Conservation (phyloP, 2,797 vertebrate genomes). For the Pseudocheirus occidentalis region DNA sequence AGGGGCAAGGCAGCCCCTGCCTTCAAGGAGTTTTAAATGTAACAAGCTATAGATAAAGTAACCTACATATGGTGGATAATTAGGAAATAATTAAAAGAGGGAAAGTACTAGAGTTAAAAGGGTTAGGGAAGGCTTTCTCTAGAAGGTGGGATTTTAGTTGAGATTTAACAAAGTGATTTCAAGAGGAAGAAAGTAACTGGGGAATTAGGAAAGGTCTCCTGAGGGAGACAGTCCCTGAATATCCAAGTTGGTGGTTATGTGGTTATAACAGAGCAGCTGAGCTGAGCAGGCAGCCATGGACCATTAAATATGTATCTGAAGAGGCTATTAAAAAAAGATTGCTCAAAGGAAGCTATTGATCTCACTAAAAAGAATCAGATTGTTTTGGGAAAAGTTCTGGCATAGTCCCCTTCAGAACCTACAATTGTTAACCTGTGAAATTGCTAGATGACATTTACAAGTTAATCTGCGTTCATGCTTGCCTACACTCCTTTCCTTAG, state of each 20-base stretch:
- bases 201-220: neutral
- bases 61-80: neutral
- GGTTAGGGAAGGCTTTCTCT: neutral
- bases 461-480: neutral
- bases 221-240: neutral
- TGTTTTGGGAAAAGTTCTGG: neutral
- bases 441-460: neutral
- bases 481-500: neutral
- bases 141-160: neutral
- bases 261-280: neutral
- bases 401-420: neutral
- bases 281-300: neutral
- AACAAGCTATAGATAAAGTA: neutral
- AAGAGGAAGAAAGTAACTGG: neutral
- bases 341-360: slow-evolving; percentile 5
- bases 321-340: slow-evolving; percentile 11
- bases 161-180: neutral
- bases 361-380: neutral
- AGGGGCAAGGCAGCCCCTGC: neutral
- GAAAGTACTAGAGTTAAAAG: neutral
- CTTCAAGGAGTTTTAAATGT: neutral
- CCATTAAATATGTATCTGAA: neutral
- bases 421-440: neutral
- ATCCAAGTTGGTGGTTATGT: neutral
- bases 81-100: neutral